Evolutionary conservation across 2,113 vertebrate species (phyloP), one percentile per base, ranked within the genome.

Genomic region (Labeo catla): DNA sequence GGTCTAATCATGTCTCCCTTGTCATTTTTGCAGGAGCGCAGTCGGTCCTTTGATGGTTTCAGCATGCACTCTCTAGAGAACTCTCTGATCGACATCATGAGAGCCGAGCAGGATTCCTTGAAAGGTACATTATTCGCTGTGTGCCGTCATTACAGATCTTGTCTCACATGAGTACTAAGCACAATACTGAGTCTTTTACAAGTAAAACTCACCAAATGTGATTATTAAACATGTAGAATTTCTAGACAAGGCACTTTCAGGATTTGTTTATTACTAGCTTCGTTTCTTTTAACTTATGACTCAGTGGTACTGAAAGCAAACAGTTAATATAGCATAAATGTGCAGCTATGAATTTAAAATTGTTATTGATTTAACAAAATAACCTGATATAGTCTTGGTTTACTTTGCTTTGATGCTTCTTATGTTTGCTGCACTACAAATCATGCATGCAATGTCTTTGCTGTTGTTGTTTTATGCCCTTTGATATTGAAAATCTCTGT

Each of bases 61-160:
- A 95, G 92, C 92, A 99, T 99, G 98, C 97, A 99, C 90, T 99
- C 98, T 90, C 94, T 99, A 95, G 98, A 99, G 96, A 99, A 97
- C 93, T 99, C 98, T 4, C 95, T 99, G 93, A 99, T 99, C 94
- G 98, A 99, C 95, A 99, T 99, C 94, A 99, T 99, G 98, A 97
- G 98, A 95, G 98, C 98, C 92, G 98, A 99, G 94, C 98, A 98
- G 92, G 98, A 99, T 95, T 98, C 98, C 85, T 95, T 99, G 93
- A 99, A 99, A 99, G 98, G 98, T 99, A 97, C 94, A 90, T 95
- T 91, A 93, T 86, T 89, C 87, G 87, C 77, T 74, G 28, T 28
- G 28, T 28, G 2, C 4, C 50, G 54, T 87, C 13, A 57, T 34
- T 63, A 23, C 63, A 78, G 85, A 68, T 73, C 43, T 2, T 57